phyloP scores from a whole-genome alignment of 1,140 invertebrate genomes.

The Sweltsa coloradensis region DNA sequence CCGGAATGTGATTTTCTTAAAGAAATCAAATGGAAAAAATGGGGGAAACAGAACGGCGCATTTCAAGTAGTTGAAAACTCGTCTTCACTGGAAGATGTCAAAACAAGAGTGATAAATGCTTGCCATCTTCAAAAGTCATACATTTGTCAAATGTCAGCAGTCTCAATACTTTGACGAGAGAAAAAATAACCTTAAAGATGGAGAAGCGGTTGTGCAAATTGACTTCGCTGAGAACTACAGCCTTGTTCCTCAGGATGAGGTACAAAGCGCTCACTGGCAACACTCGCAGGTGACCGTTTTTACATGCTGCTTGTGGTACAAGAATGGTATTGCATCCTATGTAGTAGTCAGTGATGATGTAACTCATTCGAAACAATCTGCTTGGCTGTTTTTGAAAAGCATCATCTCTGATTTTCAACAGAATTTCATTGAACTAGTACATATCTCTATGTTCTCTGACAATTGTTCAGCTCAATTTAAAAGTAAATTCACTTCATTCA shows the following conservation, averaged over 20 bases:
- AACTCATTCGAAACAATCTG: slow-evolving; percentile 5
- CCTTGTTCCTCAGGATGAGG: slow-evolving; percentile 15
- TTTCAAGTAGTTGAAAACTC: not conserved
- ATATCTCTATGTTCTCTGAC: slow-evolving; percentile 1
- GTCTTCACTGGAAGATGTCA: not conserved
- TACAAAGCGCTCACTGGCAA: slow-evolving; percentile 16
- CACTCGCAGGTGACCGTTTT: slow-evolving; percentile 6
- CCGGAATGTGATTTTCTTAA: not conserved
- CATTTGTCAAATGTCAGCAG: slow-evolving; percentile 2
- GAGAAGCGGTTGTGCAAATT: slow-evolving; percentile 10
- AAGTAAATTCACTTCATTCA: not conserved
- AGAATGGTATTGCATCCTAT: slow-evolving; percentile 1
- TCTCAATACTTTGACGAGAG: not conserved
- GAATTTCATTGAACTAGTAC: not conserved
- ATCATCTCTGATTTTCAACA: not conserved
- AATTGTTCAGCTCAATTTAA: slow-evolving; percentile 2
- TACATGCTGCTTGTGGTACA: slow-evolving; percentile 8
- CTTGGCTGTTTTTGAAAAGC: slow-evolving; percentile 5
- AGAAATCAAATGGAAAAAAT: not conserved
- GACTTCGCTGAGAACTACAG: slow-evolving; percentile 21
- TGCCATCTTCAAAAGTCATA: not conserved
- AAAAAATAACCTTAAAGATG: not conserved
- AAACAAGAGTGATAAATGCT: not conserved
- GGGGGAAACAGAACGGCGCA: not conserved
- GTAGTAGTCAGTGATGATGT: slow-evolving; percentile 6